Conservation (phyloP, 2,113 vertebrate species). For the Heterotilapia buettikoferi region DNA sequence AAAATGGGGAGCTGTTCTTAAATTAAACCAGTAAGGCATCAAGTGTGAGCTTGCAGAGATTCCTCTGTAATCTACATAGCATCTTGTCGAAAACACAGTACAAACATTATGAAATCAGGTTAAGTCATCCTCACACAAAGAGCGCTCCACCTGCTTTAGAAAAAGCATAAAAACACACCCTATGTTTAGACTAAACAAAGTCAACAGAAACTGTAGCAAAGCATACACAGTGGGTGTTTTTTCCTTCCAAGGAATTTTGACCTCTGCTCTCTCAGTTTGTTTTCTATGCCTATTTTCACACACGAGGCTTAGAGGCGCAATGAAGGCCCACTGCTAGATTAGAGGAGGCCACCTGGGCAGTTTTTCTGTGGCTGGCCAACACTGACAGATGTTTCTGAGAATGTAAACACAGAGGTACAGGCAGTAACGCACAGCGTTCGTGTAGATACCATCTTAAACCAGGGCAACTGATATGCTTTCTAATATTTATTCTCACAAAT, state of each 20-base stretch:
- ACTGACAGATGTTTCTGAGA: background rate
- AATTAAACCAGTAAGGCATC: background rate
- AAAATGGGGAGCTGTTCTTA: background rate
- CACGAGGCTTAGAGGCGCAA: fast-evolving
- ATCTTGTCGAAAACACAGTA: fast-evolving
- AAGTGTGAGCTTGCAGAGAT: background rate
- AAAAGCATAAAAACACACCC: background rate
- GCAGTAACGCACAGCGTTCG: background rate
- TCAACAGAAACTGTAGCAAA: background rate
- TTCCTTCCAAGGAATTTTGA: background rate
- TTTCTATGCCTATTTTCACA: background rate
- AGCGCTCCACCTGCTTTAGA: too few relatives aligned
- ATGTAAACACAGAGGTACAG: background rate
- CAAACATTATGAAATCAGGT: background rate
- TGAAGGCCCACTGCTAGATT: background rate
- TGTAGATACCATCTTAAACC: background rate
- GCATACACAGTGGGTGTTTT: background rate
- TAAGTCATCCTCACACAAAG: background rate
- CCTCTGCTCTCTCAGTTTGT: background rate
- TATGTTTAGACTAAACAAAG: background rate
- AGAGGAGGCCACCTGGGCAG: background rate
- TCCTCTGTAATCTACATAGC: background rate
- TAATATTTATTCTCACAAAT: background rate
- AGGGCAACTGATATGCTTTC: background rate
- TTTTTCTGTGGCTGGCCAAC: background rate